Percentiles rank a stretch among this genome's conserved stretches.
Conservation (phyloP, 53 echinoderm and acorn worm species). For the Echinarachnius parma region DNA sequence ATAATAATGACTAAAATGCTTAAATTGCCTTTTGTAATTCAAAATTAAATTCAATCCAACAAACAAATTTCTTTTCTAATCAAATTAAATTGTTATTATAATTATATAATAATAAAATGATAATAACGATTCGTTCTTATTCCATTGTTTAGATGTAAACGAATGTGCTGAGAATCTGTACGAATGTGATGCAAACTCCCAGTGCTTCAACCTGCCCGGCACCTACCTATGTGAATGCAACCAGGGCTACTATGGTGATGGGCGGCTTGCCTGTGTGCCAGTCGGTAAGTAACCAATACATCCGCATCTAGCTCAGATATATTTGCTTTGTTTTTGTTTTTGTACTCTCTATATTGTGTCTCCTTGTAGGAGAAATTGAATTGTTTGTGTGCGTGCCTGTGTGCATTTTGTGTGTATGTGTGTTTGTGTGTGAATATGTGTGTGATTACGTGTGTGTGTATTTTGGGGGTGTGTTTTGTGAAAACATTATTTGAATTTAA, state of each 20-base stretch:
- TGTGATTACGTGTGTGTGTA: too few species aligned
- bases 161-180: conserved; percentile 53
- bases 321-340: background rate
- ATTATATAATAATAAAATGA: background rate
- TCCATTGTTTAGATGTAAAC: conserved; percentile 43
- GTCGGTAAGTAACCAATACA: conserved; percentile 43
- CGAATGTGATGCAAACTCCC: conserved; percentile 46
- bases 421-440: too few species aligned
- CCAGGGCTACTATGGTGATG: conserved; percentile 59
- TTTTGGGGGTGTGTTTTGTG: too few species aligned
- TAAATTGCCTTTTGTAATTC: background rate
- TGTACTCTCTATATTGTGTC: background rate
- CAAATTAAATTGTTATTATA: background rate
- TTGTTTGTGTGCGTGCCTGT: background rate
- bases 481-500: too few species aligned
- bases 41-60: background rate
- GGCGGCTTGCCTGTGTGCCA: conserved; percentile 52
- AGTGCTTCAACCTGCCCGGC: conserved; percentile 54
- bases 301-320: too few species aligned
- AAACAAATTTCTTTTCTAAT: background rate
- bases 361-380: background rate
- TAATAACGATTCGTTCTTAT: background rate
- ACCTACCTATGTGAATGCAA: conserved; percentile 59
- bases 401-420: conserved; percentile 14
- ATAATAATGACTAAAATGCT: background rate